A percentile compares a stretch with the other conserved stretches of the same genome.
These are phyloP conservation scores for Sarcophaga variegata DNA, from an alignment of 2,888 invertebrate genomes.

Conservation along the genomic window DNA sequence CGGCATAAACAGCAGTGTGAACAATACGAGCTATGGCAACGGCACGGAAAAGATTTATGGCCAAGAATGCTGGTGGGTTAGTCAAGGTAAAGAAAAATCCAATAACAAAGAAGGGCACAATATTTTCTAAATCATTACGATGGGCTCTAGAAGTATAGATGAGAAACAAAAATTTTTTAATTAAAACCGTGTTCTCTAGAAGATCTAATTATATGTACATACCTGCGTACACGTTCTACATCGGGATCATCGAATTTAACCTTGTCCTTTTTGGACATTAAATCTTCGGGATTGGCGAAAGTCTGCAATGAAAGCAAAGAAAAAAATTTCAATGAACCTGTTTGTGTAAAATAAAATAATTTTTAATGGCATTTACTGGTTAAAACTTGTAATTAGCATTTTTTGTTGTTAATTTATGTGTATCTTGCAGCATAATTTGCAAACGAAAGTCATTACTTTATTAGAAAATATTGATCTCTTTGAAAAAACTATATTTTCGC, in stretches of 20 bases:
- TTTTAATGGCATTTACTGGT: neutral
- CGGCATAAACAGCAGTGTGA: constrained; percentile 84
- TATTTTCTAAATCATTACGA: constrained; percentile 85
- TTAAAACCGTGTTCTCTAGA: neutral
- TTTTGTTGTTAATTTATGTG: neutral
- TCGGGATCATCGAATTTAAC: constrained; percentile 82
- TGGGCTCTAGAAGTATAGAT: constrained; percentile 82
- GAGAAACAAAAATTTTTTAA: neutral
- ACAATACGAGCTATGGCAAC: constrained; percentile 82
- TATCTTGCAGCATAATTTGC: neutral
- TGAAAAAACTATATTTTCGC: constrained; percentile 7
- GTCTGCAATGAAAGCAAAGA: constrained; percentile 79
- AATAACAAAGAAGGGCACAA: constrained; percentile 83
- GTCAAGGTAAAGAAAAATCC: constrained; percentile 83
- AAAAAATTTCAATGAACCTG: neutral
- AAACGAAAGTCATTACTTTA: neutral
- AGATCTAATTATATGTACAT: neutral
- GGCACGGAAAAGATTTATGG: constrained; percentile 83
- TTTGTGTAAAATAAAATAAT: neutral
- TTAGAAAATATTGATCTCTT: neutral
- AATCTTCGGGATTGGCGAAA: constrained; percentile 84
- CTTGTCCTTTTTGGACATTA: constrained; percentile 77
- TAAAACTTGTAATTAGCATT: neutral
- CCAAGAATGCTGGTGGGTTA: constrained; percentile 82
- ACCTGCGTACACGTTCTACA: constrained; percentile 83